phyloP scores from a whole-genome alignment of 2,113 vertebrate species.

The Nesogale talazaci region DNA sequence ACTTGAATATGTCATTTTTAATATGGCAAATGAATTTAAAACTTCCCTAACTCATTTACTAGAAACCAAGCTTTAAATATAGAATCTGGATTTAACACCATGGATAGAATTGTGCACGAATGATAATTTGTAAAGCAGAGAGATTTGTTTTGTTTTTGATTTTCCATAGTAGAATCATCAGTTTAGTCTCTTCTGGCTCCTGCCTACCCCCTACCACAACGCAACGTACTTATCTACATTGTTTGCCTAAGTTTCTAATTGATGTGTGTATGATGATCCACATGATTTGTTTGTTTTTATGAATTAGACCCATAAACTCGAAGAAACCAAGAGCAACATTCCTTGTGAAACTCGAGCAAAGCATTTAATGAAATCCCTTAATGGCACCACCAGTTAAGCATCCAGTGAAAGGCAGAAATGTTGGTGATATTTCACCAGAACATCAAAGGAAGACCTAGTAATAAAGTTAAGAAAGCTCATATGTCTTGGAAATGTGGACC shows the following conservation, averaged over 20 bases:
- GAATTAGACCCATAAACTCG: neutral
- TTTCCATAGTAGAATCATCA: neutral
- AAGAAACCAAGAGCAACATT: neutral
- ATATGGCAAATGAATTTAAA: neutral
- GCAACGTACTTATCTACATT: neutral
- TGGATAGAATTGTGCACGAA: neutral
- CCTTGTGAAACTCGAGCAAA: neutral
- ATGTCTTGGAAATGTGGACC: neutral
- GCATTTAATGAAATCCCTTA: neutral
- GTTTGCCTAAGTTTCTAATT: neutral
- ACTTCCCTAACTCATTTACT: neutral
- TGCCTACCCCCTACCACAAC: neutral
- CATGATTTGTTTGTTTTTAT: slow-evolving; percentile 13
- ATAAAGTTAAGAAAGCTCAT: neutral
- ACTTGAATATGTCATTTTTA: neutral
- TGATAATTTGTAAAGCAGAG: neutral
- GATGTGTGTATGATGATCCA: neutral
- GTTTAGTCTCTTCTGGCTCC: neutral
- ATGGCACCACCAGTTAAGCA: neutral
- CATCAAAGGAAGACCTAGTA: too few species aligned
- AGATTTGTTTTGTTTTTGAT: neutral
- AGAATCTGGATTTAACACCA: neutral
- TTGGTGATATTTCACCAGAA: too few species aligned
- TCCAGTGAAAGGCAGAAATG: neutral
- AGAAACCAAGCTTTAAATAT: neutral